A percentile compares a stretch with the other conserved stretches of the same genome.
Evolutionary conservation across 2,113 vertebrate species (phyloP).

Genomic region (Ciconia maguari): DNA sequence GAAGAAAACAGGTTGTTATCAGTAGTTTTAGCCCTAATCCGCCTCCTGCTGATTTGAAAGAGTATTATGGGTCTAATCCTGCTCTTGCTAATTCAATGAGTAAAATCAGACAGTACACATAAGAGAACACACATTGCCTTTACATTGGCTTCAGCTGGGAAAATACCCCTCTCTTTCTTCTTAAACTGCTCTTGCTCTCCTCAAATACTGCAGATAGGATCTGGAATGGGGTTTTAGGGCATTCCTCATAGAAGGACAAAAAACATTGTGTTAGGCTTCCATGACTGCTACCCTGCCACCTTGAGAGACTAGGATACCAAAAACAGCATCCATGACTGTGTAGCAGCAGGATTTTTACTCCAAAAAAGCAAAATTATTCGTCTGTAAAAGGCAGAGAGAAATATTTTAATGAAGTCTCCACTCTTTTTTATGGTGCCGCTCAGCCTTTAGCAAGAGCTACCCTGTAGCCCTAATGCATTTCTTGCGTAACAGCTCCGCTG

Average conservation of each 20-base stretch:
- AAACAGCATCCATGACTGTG: neutral
- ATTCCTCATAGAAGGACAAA: neutral
- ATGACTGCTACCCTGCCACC: neutral
- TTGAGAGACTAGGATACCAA: neutral
- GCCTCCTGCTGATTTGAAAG: neutral
- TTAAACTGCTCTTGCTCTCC: neutral
- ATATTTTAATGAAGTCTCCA: conserved; percentile 30
- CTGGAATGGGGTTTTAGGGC: neutral
- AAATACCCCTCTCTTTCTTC: neutral
- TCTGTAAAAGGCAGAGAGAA: conserved; percentile 23
- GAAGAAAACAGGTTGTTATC: conserved; percentile 12
- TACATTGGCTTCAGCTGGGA: neutral
- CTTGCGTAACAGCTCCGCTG: conserved; percentile 41
- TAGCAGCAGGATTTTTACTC: conserved; percentile 2
- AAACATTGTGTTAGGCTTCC: neutral
- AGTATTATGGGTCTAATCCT: conserved; percentile 16
- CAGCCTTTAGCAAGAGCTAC: conserved; percentile 3
- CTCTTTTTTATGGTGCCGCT: conserved; percentile 16
- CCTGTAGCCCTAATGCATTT: conserved; percentile 31
- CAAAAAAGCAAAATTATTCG: neutral
- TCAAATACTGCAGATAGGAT: neutral
- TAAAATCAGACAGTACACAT: neutral
- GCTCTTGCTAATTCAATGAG: neutral
- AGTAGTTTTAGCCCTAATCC: conserved; percentile 31
- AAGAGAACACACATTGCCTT: neutral